Conservation (phyloP, 2,113 vertebrate genomes). For the Sceloporus tristichus region DNA sequence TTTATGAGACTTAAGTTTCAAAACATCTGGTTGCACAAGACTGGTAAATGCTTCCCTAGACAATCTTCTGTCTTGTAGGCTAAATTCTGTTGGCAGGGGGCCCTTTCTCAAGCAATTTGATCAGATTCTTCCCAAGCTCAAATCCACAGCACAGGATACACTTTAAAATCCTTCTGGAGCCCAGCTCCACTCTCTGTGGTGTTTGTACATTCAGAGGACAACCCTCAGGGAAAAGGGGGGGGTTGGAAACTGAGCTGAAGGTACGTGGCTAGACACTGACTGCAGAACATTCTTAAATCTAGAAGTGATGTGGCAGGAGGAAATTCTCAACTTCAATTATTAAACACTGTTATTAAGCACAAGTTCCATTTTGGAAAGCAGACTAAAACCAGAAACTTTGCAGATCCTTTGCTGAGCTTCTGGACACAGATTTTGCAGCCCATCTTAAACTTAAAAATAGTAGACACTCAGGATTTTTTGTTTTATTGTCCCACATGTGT, state of each 20-base stretch:
- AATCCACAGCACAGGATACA: not conserved
- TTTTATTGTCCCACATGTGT: not conserved
- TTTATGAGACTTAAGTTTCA: not conserved
- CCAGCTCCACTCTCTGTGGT: not conserved
- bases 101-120: not conserved
- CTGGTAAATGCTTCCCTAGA: not conserved
- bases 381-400: not conserved
- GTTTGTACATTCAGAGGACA: not conserved
- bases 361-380: not conserved
- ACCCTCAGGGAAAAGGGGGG: not conserved
- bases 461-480: conserved; percentile 1
- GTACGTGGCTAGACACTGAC: not conserved
- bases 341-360: not conserved
- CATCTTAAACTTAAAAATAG: not conserved
- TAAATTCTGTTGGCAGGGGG: not conserved
- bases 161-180: not conserved
- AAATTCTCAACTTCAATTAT: conserved; percentile 2
- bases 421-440: not conserved
- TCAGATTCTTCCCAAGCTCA: not conserved
- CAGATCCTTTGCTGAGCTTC: not conserved
- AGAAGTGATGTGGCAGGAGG: conserved; percentile 10
- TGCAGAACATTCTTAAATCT: conserved; percentile 11
- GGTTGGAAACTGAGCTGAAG: not conserved
- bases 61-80: not conserved
- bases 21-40: not conserved